Evolutionary conservation across 1,140 invertebrate species (phyloP), one percentile per base, ranked within the genome.

Genomic region (Drosophila grimshawi): DNA sequence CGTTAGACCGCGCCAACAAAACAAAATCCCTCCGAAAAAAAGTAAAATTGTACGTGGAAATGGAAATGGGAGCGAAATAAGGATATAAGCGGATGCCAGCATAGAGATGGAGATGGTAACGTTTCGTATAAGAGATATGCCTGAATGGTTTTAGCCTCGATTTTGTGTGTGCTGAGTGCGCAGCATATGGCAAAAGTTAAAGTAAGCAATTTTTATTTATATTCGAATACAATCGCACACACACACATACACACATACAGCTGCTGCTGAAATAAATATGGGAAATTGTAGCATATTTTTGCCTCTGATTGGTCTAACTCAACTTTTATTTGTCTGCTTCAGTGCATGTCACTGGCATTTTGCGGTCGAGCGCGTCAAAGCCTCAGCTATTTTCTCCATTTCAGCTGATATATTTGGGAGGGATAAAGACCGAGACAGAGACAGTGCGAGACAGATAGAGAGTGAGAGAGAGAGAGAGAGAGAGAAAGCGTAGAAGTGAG

Each of bases 281-380:
- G 76, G 78, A 86, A 86, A 86, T 86, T 86, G 82, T 85, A 86
- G 78, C 82, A 86, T 88, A 86, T 88, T 86, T 86, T 86, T 68
- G 82, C 63, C 71, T 69, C 62, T 83, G 80, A 74, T 72, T 62
- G 76, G 80, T 73, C 70, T 73, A 83, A 78, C 68, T 83, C 68
- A 86, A 82, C 70, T 86, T 86, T 86, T 86, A 86, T 86, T 86
- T 86, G 82, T 86, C 88, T 88, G 82, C 79, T 86, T 86, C 83
- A 82, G 79, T 86, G 82, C 83, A 76, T 82, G 64, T 79, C 64
- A 66, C 66, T 82, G 82, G 78, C 83, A 86, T 86, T 86, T 86
- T 86, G 83, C 66, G 82, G 83, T 88, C 81, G 82, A 86, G 66
- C 80, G 79, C 79, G 63, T 82, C 83, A 86, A 86, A 81, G 82